Conservation (phyloP, 2,113 vertebrate species). For the Pollachius pollachius region DNA sequence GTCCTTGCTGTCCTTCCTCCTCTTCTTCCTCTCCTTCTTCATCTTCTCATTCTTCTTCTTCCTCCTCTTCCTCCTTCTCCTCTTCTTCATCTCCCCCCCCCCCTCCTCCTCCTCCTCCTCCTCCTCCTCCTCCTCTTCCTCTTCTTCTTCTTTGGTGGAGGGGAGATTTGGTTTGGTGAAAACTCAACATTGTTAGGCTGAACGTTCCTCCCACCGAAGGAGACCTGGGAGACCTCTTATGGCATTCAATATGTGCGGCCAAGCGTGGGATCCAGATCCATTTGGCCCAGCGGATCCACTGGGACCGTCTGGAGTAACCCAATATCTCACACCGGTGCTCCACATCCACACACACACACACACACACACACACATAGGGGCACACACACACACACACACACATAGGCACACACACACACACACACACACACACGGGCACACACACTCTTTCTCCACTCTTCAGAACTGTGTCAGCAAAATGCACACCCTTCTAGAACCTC, state of each 20-base stretch:
- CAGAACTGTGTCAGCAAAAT: conserved; percentile 69
- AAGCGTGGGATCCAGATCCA: conserved; percentile 76
- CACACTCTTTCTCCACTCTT: conserved; percentile 52
- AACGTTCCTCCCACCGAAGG: conserved; percentile 68
- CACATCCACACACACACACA: conserved; percentile 60
- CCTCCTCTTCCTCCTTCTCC: no score
- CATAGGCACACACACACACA: no score
- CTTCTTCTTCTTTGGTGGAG: conserved; percentile 56
- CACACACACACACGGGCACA: neutral
- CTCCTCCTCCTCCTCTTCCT: no score
- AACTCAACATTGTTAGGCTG: conserved; percentile 70
- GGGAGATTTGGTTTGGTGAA: conserved; percentile 68
- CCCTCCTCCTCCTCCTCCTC: no score
- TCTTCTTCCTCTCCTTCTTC: no score
- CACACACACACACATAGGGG: neutral
- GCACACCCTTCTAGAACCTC: conserved; percentile 34
- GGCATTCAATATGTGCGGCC: conserved; percentile 75
- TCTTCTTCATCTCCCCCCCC: no score
- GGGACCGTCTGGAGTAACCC: conserved; percentile 74
- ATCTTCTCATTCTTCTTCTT: no score
- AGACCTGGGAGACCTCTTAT: conserved; percentile 73
- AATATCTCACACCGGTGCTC: conserved; percentile 70
- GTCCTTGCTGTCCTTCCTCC: conserved; percentile 34
- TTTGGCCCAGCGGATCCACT: conserved; percentile 66
- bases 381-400: neutral